Conservation (phyloP, 2,888 invertebrate genomes). For the Nomada fabriciana region DNA sequence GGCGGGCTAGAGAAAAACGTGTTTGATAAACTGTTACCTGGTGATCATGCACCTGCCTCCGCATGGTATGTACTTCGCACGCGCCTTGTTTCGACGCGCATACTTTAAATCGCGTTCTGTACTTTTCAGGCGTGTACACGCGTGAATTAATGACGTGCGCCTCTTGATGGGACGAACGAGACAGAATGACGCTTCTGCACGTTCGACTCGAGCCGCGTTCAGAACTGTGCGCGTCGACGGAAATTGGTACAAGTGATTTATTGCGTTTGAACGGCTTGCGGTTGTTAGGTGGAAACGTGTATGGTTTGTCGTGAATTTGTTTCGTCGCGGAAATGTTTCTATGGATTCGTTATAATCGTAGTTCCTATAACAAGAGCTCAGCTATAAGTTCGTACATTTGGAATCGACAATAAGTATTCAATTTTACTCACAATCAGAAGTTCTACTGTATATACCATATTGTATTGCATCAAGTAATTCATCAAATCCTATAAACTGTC, state of each 20-base stretch:
- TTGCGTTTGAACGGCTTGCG: too few relatives aligned
- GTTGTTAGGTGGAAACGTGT: not conserved
- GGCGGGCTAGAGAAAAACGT: slow-evolving; percentile 49
- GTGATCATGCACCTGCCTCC: slow-evolving; percentile 62
- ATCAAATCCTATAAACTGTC: too few relatives aligned
- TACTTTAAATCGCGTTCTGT: slow-evolving; percentile 25
- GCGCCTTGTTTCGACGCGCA: slow-evolving; percentile 28
- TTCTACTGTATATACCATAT: too few relatives aligned
- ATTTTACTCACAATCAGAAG: too few relatives aligned
- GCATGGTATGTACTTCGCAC: slow-evolving; percentile 44
- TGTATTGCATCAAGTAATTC: too few relatives aligned
- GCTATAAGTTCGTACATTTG: too few relatives aligned
- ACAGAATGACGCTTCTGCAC: not conserved
- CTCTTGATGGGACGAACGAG: not conserved
- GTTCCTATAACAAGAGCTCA: too few relatives aligned
- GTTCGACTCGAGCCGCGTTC: not conserved
- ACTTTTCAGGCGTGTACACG: slow-evolving; percentile 36
- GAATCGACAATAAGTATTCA: too few relatives aligned
- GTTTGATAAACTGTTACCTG: slow-evolving; percentile 55
- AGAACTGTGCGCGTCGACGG: not conserved
- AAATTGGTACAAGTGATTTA: slow-evolving; percentile 1
- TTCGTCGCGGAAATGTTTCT: not conserved
- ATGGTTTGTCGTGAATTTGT: not conserved
- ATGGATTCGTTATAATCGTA: too few relatives aligned
- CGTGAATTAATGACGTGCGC: slow-evolving; percentile 47